Evolutionary conservation across 2,888 invertebrate species (phyloP), one percentile per base, ranked within the genome.

Genomic region (Agriopis marginaria): DNA sequence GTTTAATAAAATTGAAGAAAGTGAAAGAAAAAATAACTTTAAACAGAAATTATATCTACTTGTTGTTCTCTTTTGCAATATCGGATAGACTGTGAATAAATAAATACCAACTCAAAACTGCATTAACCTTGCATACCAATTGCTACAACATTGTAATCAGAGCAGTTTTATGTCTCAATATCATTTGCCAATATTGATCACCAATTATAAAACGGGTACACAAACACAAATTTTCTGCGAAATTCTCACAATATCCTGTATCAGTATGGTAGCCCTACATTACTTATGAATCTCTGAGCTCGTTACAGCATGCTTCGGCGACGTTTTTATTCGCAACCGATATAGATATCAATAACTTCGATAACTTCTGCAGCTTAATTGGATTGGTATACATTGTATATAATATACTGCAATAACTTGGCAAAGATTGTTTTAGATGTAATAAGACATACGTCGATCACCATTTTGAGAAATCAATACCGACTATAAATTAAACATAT

Each of bases 211-310:
- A 63, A 60, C 49, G 53, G 72, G 65, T 65, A 17, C 54, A 49
- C 63, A 55, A 32, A 32, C 32, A 51, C 54, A 67, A 72, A 67
- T 42, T 42, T 42, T 60, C 61, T 63, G 66, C 49, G 63, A 55
- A 68, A 70, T 67, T 63, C 69, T 73, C 62, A 59, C 68, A 68
- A 71, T 68, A 68, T 73, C 73, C 72, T 71, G 64, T 44, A 55
- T 54, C 17, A 54, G 58, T 71, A 68, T 71, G 65, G 71, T 66
- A 60, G 65, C 51, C 55, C 68, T 51, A 71, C 63, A 66, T 71
- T 68, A 14, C 49, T 64, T 65, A 51, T 59, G 61, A 65, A 56
- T 60, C 58, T 62, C 58, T 32, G 39, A 66, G 63, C 69, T 65
- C 14, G 69, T 70, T 63, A 63, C n/a, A 23, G 44, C 14, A 58